A percentile compares a stretch with the other conserved stretches of the same genome.
phyloP scores from a whole-genome alignment of 2,113 vertebrate genomes.

The Narcine bancroftii region DNA sequence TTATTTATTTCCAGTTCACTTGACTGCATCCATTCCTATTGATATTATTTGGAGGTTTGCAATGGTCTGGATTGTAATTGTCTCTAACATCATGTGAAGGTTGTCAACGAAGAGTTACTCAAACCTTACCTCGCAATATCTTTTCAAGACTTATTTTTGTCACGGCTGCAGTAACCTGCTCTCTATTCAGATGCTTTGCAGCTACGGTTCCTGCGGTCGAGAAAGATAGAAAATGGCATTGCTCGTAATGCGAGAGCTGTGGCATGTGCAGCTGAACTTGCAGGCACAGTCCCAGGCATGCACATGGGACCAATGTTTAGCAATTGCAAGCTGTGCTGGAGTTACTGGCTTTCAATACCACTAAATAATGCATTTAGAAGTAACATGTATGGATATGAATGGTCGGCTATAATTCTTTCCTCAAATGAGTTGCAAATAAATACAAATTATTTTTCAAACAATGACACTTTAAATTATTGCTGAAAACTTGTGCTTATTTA shows the following conservation, averaged over 20 bases:
- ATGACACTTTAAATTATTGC: background rate
- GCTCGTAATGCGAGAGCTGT: background rate
- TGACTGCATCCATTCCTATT: background rate
- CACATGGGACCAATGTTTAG: conserved; percentile 35
- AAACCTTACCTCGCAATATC: background rate
- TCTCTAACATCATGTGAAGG: background rate
- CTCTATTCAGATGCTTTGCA: background rate
- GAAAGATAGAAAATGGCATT: conserved; percentile 24
- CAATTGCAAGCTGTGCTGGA: conserved; percentile 33
- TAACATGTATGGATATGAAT: conserved; percentile 11
- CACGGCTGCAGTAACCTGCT: background rate
- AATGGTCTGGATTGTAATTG: background rate
- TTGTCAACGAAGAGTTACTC: background rate
- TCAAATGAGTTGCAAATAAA: background rate
- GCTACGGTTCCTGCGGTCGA: background rate
- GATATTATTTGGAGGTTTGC: background rate
- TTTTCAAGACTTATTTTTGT: background rate
- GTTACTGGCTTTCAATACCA: background rate
- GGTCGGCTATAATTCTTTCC: background rate
- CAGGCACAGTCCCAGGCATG: background rate
- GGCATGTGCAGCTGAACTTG: conserved; percentile 11
- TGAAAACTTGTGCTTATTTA: background rate
- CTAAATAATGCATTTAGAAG: conserved; percentile 5
- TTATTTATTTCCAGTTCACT: background rate
- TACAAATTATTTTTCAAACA: background rate